Conservation (phyloP, 2,113 vertebrate genomes). For the Phyllostomus discolor region DNA sequence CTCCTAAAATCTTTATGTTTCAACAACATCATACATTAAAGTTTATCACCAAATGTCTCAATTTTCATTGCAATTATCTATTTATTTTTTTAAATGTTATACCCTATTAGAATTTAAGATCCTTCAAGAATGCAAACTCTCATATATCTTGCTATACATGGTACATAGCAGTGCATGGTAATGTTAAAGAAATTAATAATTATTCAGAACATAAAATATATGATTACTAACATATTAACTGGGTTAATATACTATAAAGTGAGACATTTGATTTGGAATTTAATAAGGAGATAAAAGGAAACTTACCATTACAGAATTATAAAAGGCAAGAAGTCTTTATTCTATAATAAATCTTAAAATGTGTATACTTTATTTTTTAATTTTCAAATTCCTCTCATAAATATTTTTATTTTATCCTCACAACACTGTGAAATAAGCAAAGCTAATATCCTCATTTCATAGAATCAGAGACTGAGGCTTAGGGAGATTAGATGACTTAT, state of each 20-base stretch:
- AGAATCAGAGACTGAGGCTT: background rate
- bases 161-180: background rate
- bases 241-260: background rate
- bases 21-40: background rate
- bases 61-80: background rate
- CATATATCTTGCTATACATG: background rate
- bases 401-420: background rate
- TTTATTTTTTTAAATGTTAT: background rate
- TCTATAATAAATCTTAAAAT: constrained; percentile 2
- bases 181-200: background rate
- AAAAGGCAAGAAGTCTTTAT: background rate
- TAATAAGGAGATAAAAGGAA: background rate
- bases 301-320: background rate
- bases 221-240: background rate
- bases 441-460: background rate
- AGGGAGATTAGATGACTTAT: background rate
- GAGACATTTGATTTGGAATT: background rate
- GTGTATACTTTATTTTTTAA: background rate
- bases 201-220: background rate
- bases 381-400: background rate
- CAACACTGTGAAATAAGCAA: background rate
- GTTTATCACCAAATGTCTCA: background rate
- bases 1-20: background rate
- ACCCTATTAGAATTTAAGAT: background rate
- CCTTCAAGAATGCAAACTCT: background rate